Evolutionary conservation across 2,797 vertebrate species (phyloP).

Genomic region (Anabacerthia variegaticeps): DNA sequence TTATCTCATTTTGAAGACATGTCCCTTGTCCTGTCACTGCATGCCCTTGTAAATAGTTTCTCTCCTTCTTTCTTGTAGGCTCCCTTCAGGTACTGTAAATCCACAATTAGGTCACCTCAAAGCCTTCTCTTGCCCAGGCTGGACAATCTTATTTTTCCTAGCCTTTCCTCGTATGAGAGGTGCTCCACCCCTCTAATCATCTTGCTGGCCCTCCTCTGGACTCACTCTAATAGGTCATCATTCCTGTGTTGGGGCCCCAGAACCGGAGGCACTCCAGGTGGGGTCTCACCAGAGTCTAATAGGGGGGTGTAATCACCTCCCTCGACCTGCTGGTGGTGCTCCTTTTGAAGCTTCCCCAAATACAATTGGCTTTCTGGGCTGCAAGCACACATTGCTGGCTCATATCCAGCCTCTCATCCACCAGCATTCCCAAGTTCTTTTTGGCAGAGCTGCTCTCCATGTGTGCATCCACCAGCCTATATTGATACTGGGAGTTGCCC

Average conservation of each 20-base stretch:
- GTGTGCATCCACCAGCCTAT: not conserved
- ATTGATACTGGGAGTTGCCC: accelerated
- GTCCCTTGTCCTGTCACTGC: not conserved
- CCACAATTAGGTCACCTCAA: not conserved
- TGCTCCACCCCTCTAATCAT: not conserved
- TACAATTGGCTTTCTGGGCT: not conserved
- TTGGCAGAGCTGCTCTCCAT: accelerated
- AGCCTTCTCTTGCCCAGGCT: not conserved
- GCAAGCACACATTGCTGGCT: not conserved
- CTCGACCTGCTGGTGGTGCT: not conserved
- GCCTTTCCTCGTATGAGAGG: not conserved
- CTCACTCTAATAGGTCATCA: accelerated
- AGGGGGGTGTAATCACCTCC: not conserved
- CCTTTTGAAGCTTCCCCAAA: not conserved
- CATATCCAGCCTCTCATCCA: not conserved
- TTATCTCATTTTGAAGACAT: not conserved
- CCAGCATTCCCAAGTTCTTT: not conserved
- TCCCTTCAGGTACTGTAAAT: not conserved
- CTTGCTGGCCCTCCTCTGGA: not conserved
- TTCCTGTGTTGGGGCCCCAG: not conserved
- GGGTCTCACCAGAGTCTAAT: not conserved
- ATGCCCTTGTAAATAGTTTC: not conserved
- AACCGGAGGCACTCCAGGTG: not conserved
- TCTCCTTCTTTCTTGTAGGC: not conserved
- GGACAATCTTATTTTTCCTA: not conserved